phyloP scores from a whole-genome alignment of 2,888 invertebrate genomes.

The Ormyrus rosae region DNA sequence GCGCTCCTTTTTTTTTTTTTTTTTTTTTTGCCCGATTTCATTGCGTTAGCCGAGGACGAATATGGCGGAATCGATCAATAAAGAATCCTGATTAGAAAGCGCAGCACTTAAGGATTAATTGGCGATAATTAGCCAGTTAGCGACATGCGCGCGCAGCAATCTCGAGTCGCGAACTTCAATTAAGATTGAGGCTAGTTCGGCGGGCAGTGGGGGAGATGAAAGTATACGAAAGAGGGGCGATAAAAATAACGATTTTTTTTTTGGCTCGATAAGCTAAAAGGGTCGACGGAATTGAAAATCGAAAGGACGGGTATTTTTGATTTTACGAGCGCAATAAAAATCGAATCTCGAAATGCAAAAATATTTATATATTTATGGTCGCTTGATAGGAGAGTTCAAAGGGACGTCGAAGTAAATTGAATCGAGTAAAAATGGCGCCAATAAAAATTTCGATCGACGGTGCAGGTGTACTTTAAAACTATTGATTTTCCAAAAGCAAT shows the following conservation, averaged over 20 bases:
- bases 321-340: conserved; percentile 24
- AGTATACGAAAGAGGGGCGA: neutral
- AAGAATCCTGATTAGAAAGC: conserved; percentile 57
- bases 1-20: no score
- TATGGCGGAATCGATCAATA: conserved; percentile 12
- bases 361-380: neutral
- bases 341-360: neutral
- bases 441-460: no score
- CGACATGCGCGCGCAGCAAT: conserved; percentile 37
- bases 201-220: conserved; percentile 21
- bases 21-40: neutral
- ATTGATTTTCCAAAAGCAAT: no score
- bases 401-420: neutral
- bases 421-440: no score
- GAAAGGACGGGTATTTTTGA: conserved; percentile 24
- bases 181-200: conserved; percentile 34
- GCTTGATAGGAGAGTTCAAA: neutral
- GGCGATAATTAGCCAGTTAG: conserved; percentile 51
- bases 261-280: conserved; percentile 1
- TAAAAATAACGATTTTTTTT: neutral
- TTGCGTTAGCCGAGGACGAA: conserved; percentile 29
- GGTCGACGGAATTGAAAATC: neutral
- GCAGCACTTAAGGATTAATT: conserved; percentile 55
- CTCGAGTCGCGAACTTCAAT: conserved; percentile 51
- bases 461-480: no score